These are phyloP conservation scores for Hirtodrosophila trivittata DNA, from an alignment of 2,888 invertebrate species.

Conservation along the genomic window DNA sequence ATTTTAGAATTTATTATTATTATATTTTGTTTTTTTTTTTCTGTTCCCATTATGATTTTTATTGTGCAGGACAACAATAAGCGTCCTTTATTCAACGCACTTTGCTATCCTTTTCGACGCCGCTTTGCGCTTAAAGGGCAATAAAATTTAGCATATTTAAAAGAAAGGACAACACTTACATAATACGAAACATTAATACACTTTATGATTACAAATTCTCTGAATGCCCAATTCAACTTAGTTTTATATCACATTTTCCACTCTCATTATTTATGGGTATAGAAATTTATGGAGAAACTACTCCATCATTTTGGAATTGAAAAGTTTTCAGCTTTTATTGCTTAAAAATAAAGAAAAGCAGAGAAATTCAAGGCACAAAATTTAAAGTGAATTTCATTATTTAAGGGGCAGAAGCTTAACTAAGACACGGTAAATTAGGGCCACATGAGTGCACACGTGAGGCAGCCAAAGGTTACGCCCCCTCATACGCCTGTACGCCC, in stretches of 20 bases:
- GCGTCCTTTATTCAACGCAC: conserved; percentile 34
- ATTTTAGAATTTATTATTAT: conserved; percentile 50
- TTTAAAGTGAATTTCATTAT: conserved; percentile 16
- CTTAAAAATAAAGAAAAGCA: conserved; percentile 5
- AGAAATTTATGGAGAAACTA: too few relatives aligned
- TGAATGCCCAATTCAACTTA: too few relatives aligned
- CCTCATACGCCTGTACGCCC: conserved; percentile 16
- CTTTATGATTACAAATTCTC: too few relatives aligned
- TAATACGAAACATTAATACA: background rate
- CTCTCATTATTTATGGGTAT: too few relatives aligned
- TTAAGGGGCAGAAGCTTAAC: conserved; percentile 15
- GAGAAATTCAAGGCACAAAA: background rate
- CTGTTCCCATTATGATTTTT: conserved; percentile 58
- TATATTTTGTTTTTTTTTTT: conserved; percentile 1
- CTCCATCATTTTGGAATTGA: too few relatives aligned
- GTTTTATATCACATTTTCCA: too few relatives aligned
- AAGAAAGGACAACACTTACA: conserved; percentile 11
- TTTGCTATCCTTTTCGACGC: conserved; percentile 28
- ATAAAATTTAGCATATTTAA: conserved; percentile 24
- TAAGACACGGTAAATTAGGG: conserved; percentile 52
- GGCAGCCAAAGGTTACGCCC: conserved; percentile 10
- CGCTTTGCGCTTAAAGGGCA: conserved; percentile 23
- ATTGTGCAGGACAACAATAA: conserved; percentile 55
- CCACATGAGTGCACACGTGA: conserved; percentile 46
- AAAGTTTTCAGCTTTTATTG: too few relatives aligned